Percentiles rank a stretch among this genome's conserved stretches.
Evolutionary conservation across 2,113 vertebrate species (phyloP).

Genomic region (Mormyrus iriodes): DNA sequence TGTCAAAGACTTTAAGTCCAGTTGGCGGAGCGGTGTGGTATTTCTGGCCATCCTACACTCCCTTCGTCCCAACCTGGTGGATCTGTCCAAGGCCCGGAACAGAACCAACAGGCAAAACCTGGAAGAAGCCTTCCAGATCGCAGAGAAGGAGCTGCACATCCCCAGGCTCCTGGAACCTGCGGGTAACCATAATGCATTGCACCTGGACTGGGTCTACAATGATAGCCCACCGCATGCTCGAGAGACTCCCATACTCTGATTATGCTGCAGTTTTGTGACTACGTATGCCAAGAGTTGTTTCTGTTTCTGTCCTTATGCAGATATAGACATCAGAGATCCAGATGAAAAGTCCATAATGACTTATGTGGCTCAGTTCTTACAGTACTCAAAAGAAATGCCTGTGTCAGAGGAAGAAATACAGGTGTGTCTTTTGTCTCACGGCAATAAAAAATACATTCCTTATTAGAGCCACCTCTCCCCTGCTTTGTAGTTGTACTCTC

Average conservation of each 20-base stretch:
- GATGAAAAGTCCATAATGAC: constrained; percentile 99
- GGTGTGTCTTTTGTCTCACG: constrained; percentile 52
- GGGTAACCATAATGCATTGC: constrained; percentile 53
- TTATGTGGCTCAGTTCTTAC: constrained; percentile 91
- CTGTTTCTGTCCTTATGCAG: constrained; percentile 50
- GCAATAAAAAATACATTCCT: background rate
- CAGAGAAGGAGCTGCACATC: constrained; percentile 79
- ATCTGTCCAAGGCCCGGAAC: constrained; percentile 67
- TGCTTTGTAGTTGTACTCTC: background rate
- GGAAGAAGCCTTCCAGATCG: constrained; percentile 78
- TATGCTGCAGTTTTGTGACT: background rate
- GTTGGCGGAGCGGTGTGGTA: constrained; percentile 84
- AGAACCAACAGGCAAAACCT: constrained; percentile 84
- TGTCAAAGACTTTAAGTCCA: constrained; percentile 84
- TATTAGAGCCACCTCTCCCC: background rate
- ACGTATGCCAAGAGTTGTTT: background rate
- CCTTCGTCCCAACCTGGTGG: constrained; percentile 75
- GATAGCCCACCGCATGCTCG: background rate
- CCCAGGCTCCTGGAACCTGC: constrained; percentile 82
- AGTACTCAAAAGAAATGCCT: constrained; percentile 72
- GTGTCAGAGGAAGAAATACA: constrained; percentile 54
- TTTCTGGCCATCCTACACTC: constrained; percentile 82
- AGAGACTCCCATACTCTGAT: background rate
- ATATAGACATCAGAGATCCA: constrained; percentile 79
- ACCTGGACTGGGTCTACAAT: background rate